Evolutionary conservation across 2,797 vertebrate species (phyloP), one percentile per base, ranked within the genome.

Genomic region (Synanceia verrucosa): DNA sequence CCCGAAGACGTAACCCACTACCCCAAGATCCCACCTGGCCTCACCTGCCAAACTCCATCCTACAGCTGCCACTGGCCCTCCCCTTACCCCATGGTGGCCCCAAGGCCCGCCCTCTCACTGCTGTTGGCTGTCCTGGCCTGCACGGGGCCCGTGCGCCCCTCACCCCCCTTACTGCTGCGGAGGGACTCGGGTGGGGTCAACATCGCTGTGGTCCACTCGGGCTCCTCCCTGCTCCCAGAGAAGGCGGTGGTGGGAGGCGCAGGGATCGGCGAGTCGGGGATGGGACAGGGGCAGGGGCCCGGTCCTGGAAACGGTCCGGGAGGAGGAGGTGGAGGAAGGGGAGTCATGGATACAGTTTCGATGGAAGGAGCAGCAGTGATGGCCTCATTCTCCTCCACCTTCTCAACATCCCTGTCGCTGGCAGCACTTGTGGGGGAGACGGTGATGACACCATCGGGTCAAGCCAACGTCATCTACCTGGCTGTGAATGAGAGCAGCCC

Each of bases 401-500:
- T 84, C 29, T 66, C 76, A 23, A 48, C 88, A 0, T 70, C 86
- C 29, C 70, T 88, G 62, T 85, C 91, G 3, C 83, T 93, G 84
- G 91, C 93, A 0, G 93, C 91, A 5, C 92, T 93, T 13, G 90
- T 94, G 28, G 93, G 92, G 26, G 94, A 94, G 77, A 89, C 87
- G 3, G 94, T 95, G 86, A 93, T 93, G 91, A 95, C 94, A 11
- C 93, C 94, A 0, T 95, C 93, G 43, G 94, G 94, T 33, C 91
- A 90, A 36, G 94, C 94, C 50, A 94, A 95, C 29, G 94, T 95
- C 77, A 95, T 95, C 83, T 95, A 94, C 90, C 88, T 95, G 87
- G 82, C 93, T 0, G 94, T 98, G 78, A 98, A 98, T 13, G 96
- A 96, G 91, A 97, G 96, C 87, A 96, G 97, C 87, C 97, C 97